These are phyloP conservation scores for Furcula furcula DNA, from an alignment of 2,888 invertebrate species.

Conservation along the genomic window DNA sequence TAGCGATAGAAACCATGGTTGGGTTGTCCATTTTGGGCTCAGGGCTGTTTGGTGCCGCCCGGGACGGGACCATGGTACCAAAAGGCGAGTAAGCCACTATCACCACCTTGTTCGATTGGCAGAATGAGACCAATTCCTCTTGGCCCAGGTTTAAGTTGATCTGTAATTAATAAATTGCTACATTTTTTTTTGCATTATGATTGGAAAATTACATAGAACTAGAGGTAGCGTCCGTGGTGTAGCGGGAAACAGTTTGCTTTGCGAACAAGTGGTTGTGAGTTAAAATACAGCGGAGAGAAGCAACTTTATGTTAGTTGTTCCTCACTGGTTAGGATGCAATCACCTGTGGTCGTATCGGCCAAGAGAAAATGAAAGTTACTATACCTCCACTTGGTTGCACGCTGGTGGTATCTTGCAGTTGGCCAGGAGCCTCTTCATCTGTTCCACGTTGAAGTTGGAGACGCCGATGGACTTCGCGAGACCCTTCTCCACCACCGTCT, in stretches of 20 bases:
- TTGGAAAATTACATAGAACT: too few species aligned
- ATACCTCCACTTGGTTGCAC: constrained; percentile 78
- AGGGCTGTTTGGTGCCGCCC: constrained; percentile 60
- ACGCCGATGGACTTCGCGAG: constrained; percentile 87
- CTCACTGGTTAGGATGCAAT: too few species aligned
- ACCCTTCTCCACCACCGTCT: constrained; percentile 84
- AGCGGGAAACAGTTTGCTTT: too few species aligned
- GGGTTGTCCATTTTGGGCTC: constrained; percentile 79
- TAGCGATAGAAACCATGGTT: constrained; percentile 77
- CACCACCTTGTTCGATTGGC: constrained; percentile 80
- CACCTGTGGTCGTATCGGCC: too few species aligned
- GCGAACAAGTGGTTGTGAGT: too few species aligned
- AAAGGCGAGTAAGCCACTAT: constrained; percentile 86
- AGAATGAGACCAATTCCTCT: constrained; percentile 83
- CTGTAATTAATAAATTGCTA: too few species aligned
- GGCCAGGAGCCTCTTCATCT: constrained; percentile 84
- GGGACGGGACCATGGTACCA: constrained; percentile 79
- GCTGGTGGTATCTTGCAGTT: constrained; percentile 83
- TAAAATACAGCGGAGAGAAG: too few species aligned
- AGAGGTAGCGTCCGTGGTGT: too few species aligned
- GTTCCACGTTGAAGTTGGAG: constrained; percentile 89
- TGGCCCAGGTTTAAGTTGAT: constrained; percentile 85
- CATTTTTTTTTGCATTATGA: too few species aligned
- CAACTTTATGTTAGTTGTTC: too few species aligned
- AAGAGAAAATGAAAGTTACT: constrained; percentile 1